Evolutionary conservation across 2,113 vertebrate species (phyloP).

Genomic region (Taxidea taxus): DNA sequence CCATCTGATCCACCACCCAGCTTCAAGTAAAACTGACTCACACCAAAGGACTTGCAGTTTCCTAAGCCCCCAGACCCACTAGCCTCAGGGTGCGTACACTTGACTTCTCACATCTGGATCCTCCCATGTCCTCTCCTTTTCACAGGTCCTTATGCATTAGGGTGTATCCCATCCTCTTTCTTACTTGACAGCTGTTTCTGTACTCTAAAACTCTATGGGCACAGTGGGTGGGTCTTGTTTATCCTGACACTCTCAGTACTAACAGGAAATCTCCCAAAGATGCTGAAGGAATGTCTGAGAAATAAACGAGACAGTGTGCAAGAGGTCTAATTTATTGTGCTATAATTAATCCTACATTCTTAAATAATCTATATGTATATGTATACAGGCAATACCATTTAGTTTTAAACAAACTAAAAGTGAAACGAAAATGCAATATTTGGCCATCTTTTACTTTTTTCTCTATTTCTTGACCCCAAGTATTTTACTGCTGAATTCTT

Average conservation of each 20-base stretch:
- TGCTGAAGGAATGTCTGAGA: not conserved
- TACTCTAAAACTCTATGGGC: not conserved
- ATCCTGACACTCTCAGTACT: not conserved
- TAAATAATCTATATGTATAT: not conserved
- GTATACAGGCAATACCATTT: too few relatives aligned
- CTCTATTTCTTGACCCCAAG: not conserved
- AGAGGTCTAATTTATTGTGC: not conserved
- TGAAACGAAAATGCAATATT: not conserved
- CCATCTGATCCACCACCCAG: not conserved
- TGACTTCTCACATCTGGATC: not conserved
- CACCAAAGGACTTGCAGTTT: not conserved
- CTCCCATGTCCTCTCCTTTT: not conserved
- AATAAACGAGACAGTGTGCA: slow-evolving; percentile 33
- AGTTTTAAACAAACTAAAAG: not conserved
- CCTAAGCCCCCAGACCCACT: not conserved
- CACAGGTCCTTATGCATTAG: not conserved
- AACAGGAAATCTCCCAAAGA: not conserved
- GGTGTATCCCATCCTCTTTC: not conserved
- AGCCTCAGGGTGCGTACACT: not conserved
- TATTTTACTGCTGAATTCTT: not conserved
- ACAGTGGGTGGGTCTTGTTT: not conserved
- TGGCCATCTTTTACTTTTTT: slow-evolving; percentile 1
- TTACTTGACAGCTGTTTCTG: not conserved
- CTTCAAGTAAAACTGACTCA: not conserved
- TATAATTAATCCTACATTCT: not conserved